These are phyloP conservation scores for Cranoglanis bouderius DNA, from an alignment of 2,113 vertebrate genomes.

Conservation along the genomic window DNA sequence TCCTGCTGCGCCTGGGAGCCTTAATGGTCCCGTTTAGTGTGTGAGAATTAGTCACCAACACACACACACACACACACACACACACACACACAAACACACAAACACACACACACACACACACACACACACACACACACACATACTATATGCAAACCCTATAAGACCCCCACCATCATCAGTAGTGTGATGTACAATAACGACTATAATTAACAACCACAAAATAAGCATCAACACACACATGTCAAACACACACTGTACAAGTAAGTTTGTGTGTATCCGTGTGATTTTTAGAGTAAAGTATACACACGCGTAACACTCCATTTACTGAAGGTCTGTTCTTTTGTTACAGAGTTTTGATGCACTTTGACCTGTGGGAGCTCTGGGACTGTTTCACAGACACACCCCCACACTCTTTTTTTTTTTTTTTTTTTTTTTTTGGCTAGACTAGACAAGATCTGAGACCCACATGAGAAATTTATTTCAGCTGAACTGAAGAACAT, in stretches of 20 bases:
- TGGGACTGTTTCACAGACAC: conserved; percentile 71
- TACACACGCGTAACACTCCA: background rate
- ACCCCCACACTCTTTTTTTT: conserved; percentile 43
- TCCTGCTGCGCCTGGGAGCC: conserved; percentile 58
- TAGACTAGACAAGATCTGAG: background rate
- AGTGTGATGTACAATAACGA: background rate
- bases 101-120: background rate
- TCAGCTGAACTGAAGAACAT: background rate
- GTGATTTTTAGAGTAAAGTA: conserved; percentile 54
- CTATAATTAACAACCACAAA: background rate
- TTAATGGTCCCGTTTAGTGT: conserved; percentile 65
- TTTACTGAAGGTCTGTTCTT: conserved; percentile 5
- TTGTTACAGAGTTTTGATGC: conserved; percentile 68
- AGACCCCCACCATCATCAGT: background rate
- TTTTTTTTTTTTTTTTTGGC: background rate
- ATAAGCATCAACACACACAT: background rate
- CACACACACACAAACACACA: background rate
- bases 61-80: background rate
- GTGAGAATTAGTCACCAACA: conserved; percentile 57
- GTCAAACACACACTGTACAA: background rate
- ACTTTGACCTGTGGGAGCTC: conserved; percentile 67
- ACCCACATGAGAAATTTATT: background rate
- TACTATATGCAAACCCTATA: background rate
- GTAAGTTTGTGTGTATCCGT: conserved; percentile 18
- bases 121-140: background rate